Conservation (phyloP, 2,797 vertebrate species). For the Momotus momota region DNA sequence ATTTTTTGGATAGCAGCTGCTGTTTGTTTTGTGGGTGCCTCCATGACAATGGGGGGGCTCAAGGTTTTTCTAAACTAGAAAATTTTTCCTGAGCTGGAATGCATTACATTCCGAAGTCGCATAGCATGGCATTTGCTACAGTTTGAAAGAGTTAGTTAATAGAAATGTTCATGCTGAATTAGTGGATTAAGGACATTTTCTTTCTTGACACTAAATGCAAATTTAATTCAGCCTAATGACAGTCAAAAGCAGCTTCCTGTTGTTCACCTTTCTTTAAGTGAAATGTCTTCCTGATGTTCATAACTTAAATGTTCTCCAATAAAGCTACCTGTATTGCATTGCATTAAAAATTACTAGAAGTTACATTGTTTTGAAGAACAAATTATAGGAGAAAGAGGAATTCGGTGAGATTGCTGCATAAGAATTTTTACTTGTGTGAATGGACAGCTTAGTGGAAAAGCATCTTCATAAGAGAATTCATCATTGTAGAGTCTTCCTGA, state of each 20-base stretch:
- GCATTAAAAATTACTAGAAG: constrained; percentile 18
- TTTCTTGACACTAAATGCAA: background rate
- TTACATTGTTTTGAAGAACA: background rate
- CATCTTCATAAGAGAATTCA: constrained; percentile 12
- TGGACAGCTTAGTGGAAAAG: background rate
- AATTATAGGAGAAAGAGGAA: background rate
- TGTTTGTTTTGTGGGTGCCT: no score
- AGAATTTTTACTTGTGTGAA: background rate
- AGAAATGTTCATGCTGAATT: background rate
- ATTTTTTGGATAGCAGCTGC: no score
- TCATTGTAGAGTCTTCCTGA: background rate
- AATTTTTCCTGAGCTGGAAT: background rate
- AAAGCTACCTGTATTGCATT: background rate
- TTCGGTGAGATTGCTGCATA: background rate
- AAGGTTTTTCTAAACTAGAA: background rate
- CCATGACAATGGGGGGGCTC: background rate
- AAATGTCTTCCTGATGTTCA: background rate
- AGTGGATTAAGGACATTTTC: background rate
- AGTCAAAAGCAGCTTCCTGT: background rate
- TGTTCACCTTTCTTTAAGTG: background rate
- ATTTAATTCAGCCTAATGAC: background rate
- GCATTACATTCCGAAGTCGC: background rate
- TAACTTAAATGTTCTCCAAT: background rate
- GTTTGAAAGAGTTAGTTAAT: constrained; percentile 10
- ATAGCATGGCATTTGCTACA: background rate